These are phyloP conservation scores for Acrossocheilus wenchowensis DNA, from an alignment of 2,797 vertebrate species.

Conservation along the genomic window DNA sequence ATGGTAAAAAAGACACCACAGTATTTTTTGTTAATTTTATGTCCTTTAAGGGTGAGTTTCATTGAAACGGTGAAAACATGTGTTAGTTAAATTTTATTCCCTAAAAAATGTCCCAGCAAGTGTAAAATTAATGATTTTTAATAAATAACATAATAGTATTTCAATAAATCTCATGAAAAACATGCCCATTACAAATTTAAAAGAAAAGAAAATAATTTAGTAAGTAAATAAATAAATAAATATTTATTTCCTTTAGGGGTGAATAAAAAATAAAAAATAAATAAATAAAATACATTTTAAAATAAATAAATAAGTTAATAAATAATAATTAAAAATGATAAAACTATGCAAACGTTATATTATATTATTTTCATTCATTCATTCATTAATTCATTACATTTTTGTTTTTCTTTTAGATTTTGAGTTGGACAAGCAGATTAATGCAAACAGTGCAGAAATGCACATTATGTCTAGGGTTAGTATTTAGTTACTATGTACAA, in stretches of 20 bases:
- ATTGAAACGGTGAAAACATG: no score
- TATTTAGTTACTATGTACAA: neutral
- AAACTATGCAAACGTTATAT: neutral
- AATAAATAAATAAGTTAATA: no score
- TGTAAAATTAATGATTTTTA: neutral
- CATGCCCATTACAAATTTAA: neutral
- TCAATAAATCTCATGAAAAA: neutral
- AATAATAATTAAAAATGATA: no score
- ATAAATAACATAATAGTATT: neutral
- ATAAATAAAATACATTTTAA: no score
- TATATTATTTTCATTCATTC: neutral
- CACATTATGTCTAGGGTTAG: neutral
- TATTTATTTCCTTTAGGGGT: no score
- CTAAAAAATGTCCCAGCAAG: no score
- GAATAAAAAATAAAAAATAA: no score
- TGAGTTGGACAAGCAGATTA: neutral
- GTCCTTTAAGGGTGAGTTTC: no score
- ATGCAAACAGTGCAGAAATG: neutral
- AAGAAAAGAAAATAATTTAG: neutral
- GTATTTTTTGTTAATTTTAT: no score
- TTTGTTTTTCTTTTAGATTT: neutral
- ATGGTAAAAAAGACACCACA: neutral
- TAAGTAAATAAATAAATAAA: neutral
- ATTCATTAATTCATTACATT: neutral
- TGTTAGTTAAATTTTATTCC: no score